These are phyloP conservation scores for Bos indicus DNA, from an alignment of 2,113 vertebrate genomes.

Conservation along the genomic window DNA sequence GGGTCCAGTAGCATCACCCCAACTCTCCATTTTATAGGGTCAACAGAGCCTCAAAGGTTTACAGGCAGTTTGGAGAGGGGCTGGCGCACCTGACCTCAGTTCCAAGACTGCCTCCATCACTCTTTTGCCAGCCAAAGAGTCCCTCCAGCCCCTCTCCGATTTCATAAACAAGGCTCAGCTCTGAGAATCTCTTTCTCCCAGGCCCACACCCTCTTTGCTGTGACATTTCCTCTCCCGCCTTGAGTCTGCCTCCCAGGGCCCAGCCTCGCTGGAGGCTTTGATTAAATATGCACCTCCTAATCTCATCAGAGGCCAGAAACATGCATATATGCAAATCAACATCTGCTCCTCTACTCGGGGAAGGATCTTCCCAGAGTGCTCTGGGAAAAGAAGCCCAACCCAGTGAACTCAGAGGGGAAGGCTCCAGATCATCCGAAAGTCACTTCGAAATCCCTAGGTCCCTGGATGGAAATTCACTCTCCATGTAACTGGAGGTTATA, in stretches of 20 bases:
- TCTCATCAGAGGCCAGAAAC: conserved; percentile 98
- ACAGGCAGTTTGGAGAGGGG: fast-evolving
- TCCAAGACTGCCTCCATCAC: not conserved
- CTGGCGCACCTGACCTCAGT: fast-evolving
- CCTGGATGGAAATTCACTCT: conserved; percentile 89
- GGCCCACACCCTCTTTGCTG: conserved; percentile 43
- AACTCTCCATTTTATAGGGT: not conserved
- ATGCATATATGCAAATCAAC: conserved; percentile 99
- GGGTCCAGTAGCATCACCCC: fast-evolving
- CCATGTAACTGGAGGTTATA: conserved; percentile 89
- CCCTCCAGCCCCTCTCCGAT: fast-evolving
- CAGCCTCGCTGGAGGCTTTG: conserved; percentile 94
- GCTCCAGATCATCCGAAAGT: conserved; percentile 80
- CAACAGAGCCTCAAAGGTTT: not conserved
- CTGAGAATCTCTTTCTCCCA: conserved; percentile 31
- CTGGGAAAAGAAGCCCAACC: conserved; percentile 85
- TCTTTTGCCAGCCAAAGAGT: not conserved
- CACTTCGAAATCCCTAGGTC: conserved; percentile 85
- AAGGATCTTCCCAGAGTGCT: conserved; percentile 95
- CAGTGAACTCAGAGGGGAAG: conserved; percentile 87
- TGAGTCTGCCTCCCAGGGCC: conserved; percentile 88
- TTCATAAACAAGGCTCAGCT: conserved; percentile 6
- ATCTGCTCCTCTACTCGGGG: conserved; percentile 98
- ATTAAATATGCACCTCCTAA: conserved; percentile 99
- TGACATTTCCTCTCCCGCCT: conserved; percentile 85